These are phyloP conservation scores for Macroramphosus scolopax DNA, from an alignment of 2,797 vertebrate genomes.

Conservation along the genomic window DNA sequence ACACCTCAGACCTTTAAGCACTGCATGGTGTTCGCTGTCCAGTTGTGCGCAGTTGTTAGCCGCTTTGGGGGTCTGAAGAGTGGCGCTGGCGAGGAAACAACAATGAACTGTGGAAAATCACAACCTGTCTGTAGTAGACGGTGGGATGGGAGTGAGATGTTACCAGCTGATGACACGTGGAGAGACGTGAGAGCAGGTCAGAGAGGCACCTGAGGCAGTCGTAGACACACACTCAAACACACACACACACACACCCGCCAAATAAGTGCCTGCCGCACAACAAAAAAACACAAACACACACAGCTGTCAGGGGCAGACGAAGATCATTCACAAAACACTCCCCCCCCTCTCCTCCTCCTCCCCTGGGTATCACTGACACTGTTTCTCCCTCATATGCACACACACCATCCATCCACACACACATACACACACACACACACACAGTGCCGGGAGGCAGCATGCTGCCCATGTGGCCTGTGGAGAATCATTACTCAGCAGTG, in stretches of 20 bases:
- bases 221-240: conserved; percentile 9
- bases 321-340: conserved; percentile 80
- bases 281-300: conserved; percentile 75
- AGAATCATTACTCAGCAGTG: conserved; percentile 82
- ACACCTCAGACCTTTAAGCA: no score
- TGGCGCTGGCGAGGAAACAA: no score
- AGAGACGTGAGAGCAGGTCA: conserved; percentile 71
- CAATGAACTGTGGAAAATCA: no score
- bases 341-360: conserved; percentile 45
- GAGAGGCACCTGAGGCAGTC: conserved; percentile 58
- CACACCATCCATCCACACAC: conserved; percentile 18
- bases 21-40: no score
- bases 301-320: conserved; percentile 77
- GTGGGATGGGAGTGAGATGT: conserved; percentile 23
- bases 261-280: conserved; percentile 56
- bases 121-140: conserved; percentile 20
- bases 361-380: conserved; percentile 77
- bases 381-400: conserved; percentile 58
- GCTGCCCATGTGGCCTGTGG: conserved; percentile 74
- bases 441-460: conserved; percentile 70
- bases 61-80: no score
- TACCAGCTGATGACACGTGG: conserved; percentile 62
- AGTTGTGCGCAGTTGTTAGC: no score
- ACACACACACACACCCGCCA: conserved; percentile 36
- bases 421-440: conserved; percentile 44